Evolutionary conservation across 1,140 invertebrate species (phyloP).

Genomic region (Adelges cooleyi): DNA sequence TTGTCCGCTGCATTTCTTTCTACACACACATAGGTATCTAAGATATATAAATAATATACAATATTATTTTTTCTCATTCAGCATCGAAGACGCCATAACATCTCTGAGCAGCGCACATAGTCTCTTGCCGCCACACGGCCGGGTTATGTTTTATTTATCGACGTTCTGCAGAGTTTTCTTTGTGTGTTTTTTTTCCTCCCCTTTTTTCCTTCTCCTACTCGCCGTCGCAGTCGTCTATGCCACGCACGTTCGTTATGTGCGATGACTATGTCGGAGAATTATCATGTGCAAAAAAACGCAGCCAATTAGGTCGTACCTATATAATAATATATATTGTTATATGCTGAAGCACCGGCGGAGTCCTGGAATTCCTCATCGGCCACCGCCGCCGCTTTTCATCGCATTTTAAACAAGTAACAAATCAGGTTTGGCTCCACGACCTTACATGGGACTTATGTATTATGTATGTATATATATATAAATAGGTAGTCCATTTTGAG

Average conservation of each 20-base stretch:
- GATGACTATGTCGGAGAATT: constrained; percentile 6
- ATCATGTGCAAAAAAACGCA: constrained; percentile 26
- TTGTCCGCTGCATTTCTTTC: no score
- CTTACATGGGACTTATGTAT: not conserved
- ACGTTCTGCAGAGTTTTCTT: constrained; percentile 16
- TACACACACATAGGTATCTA: no score
- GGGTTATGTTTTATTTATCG: constrained; percentile 29
- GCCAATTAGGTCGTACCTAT: constrained; percentile 25
- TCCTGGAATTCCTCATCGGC: constrained; percentile 9
- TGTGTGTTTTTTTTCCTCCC: not conserved
- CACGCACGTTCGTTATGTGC: not conserved
- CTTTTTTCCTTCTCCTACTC: not conserved
- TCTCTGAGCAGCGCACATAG: not conserved
- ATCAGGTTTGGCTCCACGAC: not conserved
- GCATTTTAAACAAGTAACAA: not conserved
- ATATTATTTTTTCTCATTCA: constrained; percentile 23
- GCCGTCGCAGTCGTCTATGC: no score
- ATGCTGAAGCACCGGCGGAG: not conserved
- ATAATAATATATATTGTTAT: no score
- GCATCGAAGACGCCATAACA: constrained; percentile 16
- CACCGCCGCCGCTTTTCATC: not conserved
- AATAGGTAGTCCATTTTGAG: no score
- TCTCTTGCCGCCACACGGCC: not conserved
- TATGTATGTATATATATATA: no score
- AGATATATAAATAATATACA: no score